Base-by-base conservation (phyloP, 2,113 vertebrate genomes). In the Alectura lathami region DNA sequence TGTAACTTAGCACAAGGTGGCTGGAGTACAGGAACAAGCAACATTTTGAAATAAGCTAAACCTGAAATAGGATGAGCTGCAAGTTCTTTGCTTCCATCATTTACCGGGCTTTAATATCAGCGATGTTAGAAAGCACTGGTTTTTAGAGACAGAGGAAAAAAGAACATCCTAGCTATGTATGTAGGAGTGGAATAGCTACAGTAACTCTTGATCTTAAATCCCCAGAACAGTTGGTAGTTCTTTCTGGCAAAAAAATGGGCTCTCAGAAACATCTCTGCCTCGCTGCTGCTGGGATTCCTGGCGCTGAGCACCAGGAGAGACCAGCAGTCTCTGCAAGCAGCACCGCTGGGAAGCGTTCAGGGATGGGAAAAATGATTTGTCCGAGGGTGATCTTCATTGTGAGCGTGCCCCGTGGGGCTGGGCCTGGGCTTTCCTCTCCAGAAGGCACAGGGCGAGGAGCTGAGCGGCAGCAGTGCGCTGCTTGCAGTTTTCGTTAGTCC, bases 331-430 rank as follows among this genome's bases (percentile, higher is more conserved):
- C 11, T 17, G 17, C 53, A 32, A 30, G 53, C 30, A 56, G 53
- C 29, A 20, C 18, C 29, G 18, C 29, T 56, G 53, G 53, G 17
- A 56, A 20, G 30, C 17, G 6, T 56, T 56, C 53, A 56, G 29
- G 30, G 9, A 20, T 7, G 17, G 30, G 17, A 17, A 32, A 20
- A 20, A 10, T 7, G 9, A 10, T 56, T 56, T 56, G 54, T n/a
- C 54, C 30, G 8, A 8, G 17, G 30, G 17, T 30, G 29, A 30
- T 8, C 29, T 54, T 30, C 29, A 54, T 27, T 27, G 15, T 30
- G 13, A 43, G 32, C n/a, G 48, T 3, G 2, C 11, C n/a, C n/a
- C n/a, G n/a, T n/a, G n/a, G n/a, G n/a, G n/a, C 3, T 4, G 5
- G 17, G 0, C 27, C 30, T 45, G 18, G 8, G 8, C 4, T 93